A percentile compares a stretch with the other conserved stretches of the same genome.
phyloP scores from a whole-genome alignment of 2,888 invertebrate species.

The Drosophila tanythrix region DNA sequence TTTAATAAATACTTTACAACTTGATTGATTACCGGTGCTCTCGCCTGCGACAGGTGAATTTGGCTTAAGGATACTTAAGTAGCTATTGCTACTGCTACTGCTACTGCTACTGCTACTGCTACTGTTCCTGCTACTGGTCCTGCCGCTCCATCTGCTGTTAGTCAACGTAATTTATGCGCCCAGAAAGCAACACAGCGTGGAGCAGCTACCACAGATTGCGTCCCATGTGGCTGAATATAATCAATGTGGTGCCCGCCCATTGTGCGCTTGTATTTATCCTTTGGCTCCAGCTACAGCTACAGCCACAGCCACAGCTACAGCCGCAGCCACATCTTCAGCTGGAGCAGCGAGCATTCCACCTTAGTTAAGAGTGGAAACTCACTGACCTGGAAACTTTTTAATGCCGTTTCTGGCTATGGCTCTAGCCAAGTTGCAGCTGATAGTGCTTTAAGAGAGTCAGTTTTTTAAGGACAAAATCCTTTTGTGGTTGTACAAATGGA shows the following conservation, averaged over 20 bases:
- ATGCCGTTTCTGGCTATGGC: conserved; percentile 27
- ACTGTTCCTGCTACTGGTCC: background rate
- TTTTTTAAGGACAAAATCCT: conserved; percentile 33
- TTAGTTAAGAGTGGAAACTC: conserved; percentile 51
- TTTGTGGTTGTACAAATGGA: conserved; percentile 31
- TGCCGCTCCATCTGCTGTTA: conserved; percentile 30
- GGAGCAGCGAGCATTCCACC: conserved; percentile 21
- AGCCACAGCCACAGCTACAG: background rate
- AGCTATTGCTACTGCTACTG: conserved; percentile 43
- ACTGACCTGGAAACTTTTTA: conserved; percentile 78
- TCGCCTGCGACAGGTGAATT: conserved; percentile 69
- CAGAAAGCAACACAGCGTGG: conserved; percentile 52
- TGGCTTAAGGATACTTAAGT: conserved; percentile 60
- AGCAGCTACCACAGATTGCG: conserved; percentile 70
- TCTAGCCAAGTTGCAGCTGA: conserved; percentile 27
- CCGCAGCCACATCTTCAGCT: conserved; percentile 5
- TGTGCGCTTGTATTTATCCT: conserved; percentile 67
- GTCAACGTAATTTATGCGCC: conserved; percentile 71
- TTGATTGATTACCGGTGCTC: conserved; percentile 71
- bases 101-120: background rate
- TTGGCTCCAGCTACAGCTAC: conserved; percentile 25
- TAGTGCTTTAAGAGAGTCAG: conserved; percentile 40
- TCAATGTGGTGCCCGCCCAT: conserved; percentile 68
- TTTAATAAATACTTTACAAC: conserved; percentile 81
- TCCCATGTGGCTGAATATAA: conserved; percentile 79